Percentiles rank a stretch among this genome's conserved stretches.
Evolutionary conservation across 2,797 vertebrate genomes (phyloP).

Genomic region (Pristis pectinata): DNA sequence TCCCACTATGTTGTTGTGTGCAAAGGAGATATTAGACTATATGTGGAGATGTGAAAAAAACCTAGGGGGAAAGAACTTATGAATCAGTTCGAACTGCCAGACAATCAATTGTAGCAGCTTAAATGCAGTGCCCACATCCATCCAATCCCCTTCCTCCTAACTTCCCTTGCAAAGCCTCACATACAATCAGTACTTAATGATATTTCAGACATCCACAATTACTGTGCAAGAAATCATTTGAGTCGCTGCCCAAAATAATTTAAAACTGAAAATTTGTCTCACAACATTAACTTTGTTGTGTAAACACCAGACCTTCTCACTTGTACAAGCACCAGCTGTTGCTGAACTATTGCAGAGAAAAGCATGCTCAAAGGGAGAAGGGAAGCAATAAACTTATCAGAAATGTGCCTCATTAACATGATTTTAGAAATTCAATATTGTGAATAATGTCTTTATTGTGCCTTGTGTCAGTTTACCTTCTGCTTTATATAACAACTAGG

Average conservation of each 20-base stretch:
- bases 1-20: background rate
- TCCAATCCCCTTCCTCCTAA: background rate
- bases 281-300: background rate
- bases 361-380: background rate
- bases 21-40: background rate
- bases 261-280: background rate
- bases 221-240: background rate
- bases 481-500: background rate
- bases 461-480: background rate
- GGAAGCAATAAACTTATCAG: background rate
- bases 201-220: background rate
- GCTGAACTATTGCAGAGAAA: background rate
- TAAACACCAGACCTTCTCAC: conserved; percentile 1
- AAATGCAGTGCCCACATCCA: background rate
- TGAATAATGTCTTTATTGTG: no score
- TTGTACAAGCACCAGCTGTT: background rate
- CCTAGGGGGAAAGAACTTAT: background rate
- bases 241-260: background rate
- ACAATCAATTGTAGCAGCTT: background rate
- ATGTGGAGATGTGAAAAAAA: background rate
- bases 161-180: background rate
- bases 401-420: no score
- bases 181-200: background rate
- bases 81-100: background rate
- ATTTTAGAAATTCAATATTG: background rate